These are phyloP conservation scores for Chromis chromis DNA, from an alignment of 2,797 vertebrate species.

Conservation along the genomic window DNA sequence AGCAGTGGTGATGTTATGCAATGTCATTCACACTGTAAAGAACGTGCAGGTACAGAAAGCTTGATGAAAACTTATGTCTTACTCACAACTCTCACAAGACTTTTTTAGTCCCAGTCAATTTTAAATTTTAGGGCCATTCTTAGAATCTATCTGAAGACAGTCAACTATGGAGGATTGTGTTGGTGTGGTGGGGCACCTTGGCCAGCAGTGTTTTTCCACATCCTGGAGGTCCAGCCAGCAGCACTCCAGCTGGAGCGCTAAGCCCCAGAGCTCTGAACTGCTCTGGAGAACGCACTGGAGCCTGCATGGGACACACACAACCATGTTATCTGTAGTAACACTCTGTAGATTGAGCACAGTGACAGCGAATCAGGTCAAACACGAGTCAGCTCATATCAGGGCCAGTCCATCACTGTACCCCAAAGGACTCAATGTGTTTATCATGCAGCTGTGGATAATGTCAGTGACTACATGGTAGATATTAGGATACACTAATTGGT, in stretches of 20 bases:
- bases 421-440: not conserved
- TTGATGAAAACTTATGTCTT: no score
- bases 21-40: no score
- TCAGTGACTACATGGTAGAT: not conserved
- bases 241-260: slow-evolving; percentile 90
- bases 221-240: slow-evolving; percentile 95
- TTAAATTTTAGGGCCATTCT: not conserved
- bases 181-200: slow-evolving; percentile 84
- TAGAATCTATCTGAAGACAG: not conserved
- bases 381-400: not conserved
- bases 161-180: not conserved
- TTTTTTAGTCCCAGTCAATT: no score
- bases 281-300: slow-evolving; percentile 91
- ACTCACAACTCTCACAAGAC: no score
- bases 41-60: no score
- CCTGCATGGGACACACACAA: slow-evolving; percentile 79
- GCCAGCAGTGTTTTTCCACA: slow-evolving; percentile 97
- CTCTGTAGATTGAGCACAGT: not conserved
- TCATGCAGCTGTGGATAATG: not conserved
- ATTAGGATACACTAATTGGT: not conserved
- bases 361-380: not conserved
- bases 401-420: not conserved
- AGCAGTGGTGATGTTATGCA: no score
- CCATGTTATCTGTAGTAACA: not conserved
- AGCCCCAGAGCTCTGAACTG: slow-evolving; percentile 92